These are phyloP conservation scores for Lampropteryx suffumata DNA, from an alignment of 2,888 invertebrate species.

Conservation along the genomic window DNA sequence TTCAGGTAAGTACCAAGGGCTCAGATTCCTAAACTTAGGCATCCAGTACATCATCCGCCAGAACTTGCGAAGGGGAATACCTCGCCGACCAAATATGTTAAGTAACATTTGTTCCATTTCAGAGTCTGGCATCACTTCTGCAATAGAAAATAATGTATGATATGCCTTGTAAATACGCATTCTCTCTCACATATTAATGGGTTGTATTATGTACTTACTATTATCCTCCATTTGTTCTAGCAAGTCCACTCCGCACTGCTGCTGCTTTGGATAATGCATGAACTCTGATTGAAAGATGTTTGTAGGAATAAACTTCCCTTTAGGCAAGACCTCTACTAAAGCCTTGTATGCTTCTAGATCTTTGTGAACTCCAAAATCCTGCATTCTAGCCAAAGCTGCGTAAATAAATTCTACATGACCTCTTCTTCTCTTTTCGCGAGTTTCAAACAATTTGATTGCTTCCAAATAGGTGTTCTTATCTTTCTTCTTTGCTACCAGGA, in stretches of 20 bases:
- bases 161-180: no score
- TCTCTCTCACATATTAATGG: no score
- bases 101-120: constrained; percentile 93
- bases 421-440: constrained; percentile 86
- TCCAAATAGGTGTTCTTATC: constrained; percentile 87
- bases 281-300: constrained; percentile 94
- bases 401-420: constrained; percentile 98
- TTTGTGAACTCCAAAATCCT: constrained; percentile 93
- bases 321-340: constrained; percentile 92
- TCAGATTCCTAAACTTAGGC: constrained; percentile 96
- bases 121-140: constrained; percentile 94
- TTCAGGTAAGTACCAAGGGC: constrained; percentile 92
- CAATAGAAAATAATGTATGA: constrained; percentile 30
- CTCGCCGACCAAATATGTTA: constrained; percentile 92
- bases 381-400: constrained; percentile 93
- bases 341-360: constrained; percentile 94
- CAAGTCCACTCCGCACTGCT: constrained; percentile 95
- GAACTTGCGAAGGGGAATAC: constrained; percentile 87
- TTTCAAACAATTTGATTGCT: constrained; percentile 89
- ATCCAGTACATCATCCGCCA: constrained; percentile 95
- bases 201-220: constrained; percentile 73
- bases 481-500: constrained; percentile 79
- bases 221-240: constrained; percentile 97
- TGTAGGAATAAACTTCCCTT: constrained; percentile 92
- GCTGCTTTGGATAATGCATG: constrained; percentile 97